A percentile compares a stretch with the other conserved stretches of the same genome.
These are phyloP conservation scores for Bilobella aurantiaca DNA, from an alignment of 1,140 invertebrate species.

Conservation along the genomic window DNA sequence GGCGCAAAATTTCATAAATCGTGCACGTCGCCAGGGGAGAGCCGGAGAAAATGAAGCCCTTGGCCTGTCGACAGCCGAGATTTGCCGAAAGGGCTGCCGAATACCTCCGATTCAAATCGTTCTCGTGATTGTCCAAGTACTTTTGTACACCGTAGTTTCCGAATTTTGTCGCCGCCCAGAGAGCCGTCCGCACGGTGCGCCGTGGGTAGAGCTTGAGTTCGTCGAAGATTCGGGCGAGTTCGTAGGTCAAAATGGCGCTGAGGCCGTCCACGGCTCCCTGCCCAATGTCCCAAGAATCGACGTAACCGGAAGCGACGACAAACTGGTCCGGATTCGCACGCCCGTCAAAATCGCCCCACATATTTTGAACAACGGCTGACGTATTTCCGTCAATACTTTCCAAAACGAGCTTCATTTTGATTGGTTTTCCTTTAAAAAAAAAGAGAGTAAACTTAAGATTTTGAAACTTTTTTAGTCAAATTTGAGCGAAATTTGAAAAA, in stretches of 20 bases:
- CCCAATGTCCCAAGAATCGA: constrained; percentile 51
- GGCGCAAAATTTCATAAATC: constrained; percentile 50
- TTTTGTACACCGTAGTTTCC: constrained; percentile 39
- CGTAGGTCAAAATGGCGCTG: constrained; percentile 45
- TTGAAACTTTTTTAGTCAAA: too few species aligned
- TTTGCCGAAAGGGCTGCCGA: constrained; percentile 47
- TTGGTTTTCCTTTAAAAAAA: background rate
- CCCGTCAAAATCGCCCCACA: constrained; percentile 6
- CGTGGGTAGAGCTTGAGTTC: constrained; percentile 41
- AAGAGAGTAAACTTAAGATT: background rate
- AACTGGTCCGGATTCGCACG: constrained; percentile 34
- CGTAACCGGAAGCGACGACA: constrained; percentile 46
- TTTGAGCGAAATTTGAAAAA: too few species aligned
- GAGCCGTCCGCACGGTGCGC: constrained; percentile 43
- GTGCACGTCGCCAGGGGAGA: constrained; percentile 50
- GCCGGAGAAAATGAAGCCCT: constrained; percentile 44
- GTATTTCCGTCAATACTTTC: constrained; percentile 12
- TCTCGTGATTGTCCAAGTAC: constrained; percentile 39
- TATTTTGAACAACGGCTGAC: constrained; percentile 20
- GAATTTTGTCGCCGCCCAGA: constrained; percentile 47
- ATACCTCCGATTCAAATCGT: constrained; percentile 37
- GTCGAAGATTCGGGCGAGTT: constrained; percentile 41
- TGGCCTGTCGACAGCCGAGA: constrained; percentile 45
- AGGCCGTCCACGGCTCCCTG: constrained; percentile 36
- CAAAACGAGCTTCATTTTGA: background rate